Conservation (phyloP, 1,140 invertebrate genomes). For the Fopius arisanus region DNA sequence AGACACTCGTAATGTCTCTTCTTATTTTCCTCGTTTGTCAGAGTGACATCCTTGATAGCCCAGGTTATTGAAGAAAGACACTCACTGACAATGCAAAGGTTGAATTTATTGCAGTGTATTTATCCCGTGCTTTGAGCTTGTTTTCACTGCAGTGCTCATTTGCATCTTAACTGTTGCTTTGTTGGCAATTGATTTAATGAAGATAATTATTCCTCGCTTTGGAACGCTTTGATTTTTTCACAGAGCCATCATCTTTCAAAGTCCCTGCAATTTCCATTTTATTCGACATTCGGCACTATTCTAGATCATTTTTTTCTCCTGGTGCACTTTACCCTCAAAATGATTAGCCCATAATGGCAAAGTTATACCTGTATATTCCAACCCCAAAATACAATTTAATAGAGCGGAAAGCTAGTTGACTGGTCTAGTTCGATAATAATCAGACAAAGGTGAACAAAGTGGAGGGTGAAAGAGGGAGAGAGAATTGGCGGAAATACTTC, state of each 20-base stretch:
- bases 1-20: not conserved
- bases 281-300: too few relatives aligned
- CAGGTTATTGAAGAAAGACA: not conserved
- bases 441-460: conserved; percentile 6
- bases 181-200: not conserved
- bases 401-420: not conserved
- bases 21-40: not conserved
- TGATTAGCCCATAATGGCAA: too few relatives aligned
- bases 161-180: not conserved
- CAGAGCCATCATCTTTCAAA: too few relatives aligned
- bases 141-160: not conserved
- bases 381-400: not conserved
- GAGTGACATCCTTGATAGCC: not conserved
- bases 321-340: too few relatives aligned
- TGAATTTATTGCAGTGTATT: not conserved
- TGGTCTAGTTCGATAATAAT: conserved; percentile 1
- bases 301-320: too few relatives aligned
- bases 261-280: too few relatives aligned
- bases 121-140: not conserved
- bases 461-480: not conserved
- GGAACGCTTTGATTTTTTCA: too few relatives aligned
- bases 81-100: not conserved
- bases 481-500: conserved; percentile 13
- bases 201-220: too few relatives aligned
- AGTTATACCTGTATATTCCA: not conserved